Base-by-base conservation (phyloP, 2,888 invertebrate genomes). In the Rhagophthalmus giganteus region DNA sequence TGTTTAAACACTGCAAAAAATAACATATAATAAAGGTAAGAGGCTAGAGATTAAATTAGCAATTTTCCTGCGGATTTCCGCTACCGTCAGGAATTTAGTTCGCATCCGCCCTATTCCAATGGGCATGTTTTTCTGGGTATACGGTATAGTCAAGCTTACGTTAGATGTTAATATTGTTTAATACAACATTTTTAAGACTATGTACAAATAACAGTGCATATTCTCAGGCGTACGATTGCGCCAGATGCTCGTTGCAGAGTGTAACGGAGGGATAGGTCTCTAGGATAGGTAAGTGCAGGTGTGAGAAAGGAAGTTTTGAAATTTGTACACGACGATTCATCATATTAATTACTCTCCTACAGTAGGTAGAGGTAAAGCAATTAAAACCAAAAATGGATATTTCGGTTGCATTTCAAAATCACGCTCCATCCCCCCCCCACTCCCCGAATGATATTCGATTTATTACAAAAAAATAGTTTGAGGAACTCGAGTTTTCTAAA, bases 291-390 rank as follows among this genome's bases (percentile, higher is more conserved):
- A 49, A 53, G 50, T 56, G 57, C 57, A 59, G 59, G 59, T 59
- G 59, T 59, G 59, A 59, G 59, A 59, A 59, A 59, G 57, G 57
- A 59, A 59, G 57, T 57, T 55, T 52, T 52, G 57, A 59, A 59
- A 59, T 52, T 48, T 38, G 42, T 33, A 35, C 35, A 48, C 24
- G 10, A 28, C 48, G 48, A 53, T 41, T 48, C 53, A 48, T 44
- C 34, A 9, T 20, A 27, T 16, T 25, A 31, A 39, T 39, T 47
- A 38, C n/a, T 27, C 27, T 35, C 30, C 26, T 27, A 13, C 12
- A 9, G 14, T 26, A 44, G n/a, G n/a, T n/a, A n/a, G n/a, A n/a
- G n/a, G n/a, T n/a, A n/a, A n/a, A n/a, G n/a, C n/a, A n/a, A n/a
- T n/a, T n/a, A n/a, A n/a, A n/a, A n/a, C n/a, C n/a, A n/a, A n/a